Evolutionary conservation across 2,113 vertebrate genomes (phyloP).

Genomic region (Dipodomys stephensi): DNA sequence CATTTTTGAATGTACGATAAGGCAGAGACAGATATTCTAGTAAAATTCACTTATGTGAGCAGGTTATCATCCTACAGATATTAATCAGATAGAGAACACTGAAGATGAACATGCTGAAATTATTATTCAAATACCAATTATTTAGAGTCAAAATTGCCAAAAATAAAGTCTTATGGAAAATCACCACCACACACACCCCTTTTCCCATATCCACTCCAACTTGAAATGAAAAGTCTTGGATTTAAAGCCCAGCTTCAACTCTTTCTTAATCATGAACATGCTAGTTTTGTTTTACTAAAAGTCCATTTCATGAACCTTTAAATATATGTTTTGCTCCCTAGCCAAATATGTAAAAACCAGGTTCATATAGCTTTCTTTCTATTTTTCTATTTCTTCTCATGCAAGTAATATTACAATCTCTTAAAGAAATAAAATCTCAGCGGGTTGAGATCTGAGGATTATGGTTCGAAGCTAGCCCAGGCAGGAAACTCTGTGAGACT

Average conservation of each 20-base stretch:
- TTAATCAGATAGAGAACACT: not conserved
- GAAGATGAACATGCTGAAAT: not conserved
- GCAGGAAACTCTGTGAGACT: too few species aligned
- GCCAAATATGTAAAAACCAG: not conserved
- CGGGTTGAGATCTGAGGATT: too few species aligned
- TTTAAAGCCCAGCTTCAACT: not conserved
- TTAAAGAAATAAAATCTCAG: too few species aligned
- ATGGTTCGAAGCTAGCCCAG: too few species aligned
- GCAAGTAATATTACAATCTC: not conserved
- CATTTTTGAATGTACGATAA: slow-evolving; percentile 31
- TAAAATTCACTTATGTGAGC: not conserved
- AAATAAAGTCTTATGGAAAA: too few species aligned
- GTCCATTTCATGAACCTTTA: not conserved
- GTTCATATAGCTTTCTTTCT: too few species aligned
- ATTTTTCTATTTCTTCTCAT: not conserved
- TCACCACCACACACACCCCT: too few species aligned
- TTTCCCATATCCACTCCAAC: too few species aligned
- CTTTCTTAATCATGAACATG: not conserved
- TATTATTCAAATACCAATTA: not conserved
- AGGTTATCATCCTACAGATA: not conserved
- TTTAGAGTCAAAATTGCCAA: not conserved
- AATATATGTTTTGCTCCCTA: not conserved
- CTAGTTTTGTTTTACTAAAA: slow-evolving; percentile 8
- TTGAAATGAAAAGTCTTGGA: not conserved
- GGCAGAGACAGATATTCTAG: not conserved